Evolutionary conservation across 2,113 vertebrate genomes (phyloP).

Genomic region (Aspidoscelis tigris): DNA sequence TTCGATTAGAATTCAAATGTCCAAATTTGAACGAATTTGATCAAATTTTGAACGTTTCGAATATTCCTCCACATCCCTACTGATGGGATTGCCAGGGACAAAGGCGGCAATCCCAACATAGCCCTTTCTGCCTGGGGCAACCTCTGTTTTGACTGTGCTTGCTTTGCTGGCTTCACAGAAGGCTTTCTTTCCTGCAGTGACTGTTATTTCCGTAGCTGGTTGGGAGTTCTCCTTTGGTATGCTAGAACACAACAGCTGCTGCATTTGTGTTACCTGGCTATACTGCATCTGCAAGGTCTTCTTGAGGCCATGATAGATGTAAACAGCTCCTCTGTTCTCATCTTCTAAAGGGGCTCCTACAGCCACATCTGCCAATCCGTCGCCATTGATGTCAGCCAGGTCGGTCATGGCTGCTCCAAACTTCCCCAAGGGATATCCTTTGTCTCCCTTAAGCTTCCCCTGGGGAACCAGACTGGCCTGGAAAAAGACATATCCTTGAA

Average conservation of each 20-base stretch:
- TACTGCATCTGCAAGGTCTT: conserved; percentile 63
- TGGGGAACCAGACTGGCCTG: conserved; percentile 1
- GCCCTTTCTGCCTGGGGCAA: no score
- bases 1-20: no score
- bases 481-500: neutral
- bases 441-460: conserved; percentile 57
- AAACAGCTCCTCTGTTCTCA: conserved; percentile 75
- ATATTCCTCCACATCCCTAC: no score
- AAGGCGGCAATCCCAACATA: no score
- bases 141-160: no score
- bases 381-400: conserved; percentile 83
- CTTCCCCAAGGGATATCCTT: conserved; percentile 68
- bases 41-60: no score
- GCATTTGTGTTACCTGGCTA: conserved; percentile 71
- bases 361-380: conserved; percentile 78
- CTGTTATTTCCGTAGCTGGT: neutral
- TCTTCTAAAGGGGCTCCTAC: conserved; percentile 85
- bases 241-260: neutral
- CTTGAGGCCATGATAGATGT: conserved; percentile 79
- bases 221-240: neutral
- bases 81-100: no score
- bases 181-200: no score
- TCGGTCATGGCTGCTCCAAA: conserved; percentile 81
- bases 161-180: no score
- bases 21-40: no score